Evolutionary conservation across 2,888 invertebrate species (phyloP), one percentile per base, ranked within the genome.

Genomic region (Plagodis dolabraria): DNA sequence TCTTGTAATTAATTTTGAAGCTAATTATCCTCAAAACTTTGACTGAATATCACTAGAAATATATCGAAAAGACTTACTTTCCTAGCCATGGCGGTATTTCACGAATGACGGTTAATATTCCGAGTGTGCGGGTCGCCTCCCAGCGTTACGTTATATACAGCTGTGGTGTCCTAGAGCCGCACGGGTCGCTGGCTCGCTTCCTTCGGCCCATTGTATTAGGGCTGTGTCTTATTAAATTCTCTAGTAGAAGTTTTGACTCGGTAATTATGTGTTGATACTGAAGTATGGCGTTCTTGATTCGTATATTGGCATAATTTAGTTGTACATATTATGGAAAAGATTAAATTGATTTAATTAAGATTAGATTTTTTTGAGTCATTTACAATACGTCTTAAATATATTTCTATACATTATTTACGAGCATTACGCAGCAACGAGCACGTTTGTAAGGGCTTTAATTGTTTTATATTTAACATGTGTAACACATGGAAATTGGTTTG

Each of bases 111-210:
- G 57, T 22, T 22, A 49, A 33, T 35, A 33, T 33, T 5, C 47
- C 12, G 46, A 53, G 53, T 53, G 52, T 48, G 40, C 5, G 10
- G 36, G 6, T 9, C 6, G n/a, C 6, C 12, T 34, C 53, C 48
- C 22, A 5, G 43, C 11, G 12, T 7, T 46, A 6, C 22, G 35
- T 59, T 59, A 33, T 59, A 59, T 59, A 59, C 46, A 8, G 45
- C 47, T 51, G 33, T 33, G 12, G 78, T 74, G 88, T 88, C 88
- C 87, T 86, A 85, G 83, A 86, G 58, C 6, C 72, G 62, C 77
- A 87, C 82, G 91, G 83, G 83, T 87, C 81, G 78, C 65, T 86
- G 85, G 68, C 67, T 80, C 76, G 78, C 82, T 83, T 80, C 81
- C 80, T 75, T 74, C 69, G 65, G 43, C 70, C 70, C 33, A 77